Base-by-base conservation (phyloP, 1,140 invertebrate genomes). In the Megalonaias nervosa region DNA sequence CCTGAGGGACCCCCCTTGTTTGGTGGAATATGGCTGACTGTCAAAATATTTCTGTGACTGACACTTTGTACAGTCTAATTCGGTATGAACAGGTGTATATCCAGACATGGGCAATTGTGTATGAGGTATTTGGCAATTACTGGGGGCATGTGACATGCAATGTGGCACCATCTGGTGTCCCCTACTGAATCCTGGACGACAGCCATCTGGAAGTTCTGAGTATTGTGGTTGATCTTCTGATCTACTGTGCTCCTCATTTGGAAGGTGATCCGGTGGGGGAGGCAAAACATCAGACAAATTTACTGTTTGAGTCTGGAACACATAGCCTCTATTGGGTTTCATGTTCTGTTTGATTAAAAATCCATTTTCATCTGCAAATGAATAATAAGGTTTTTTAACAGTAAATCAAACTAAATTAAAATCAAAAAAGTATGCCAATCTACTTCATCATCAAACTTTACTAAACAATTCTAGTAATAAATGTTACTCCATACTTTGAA, bases 191-290 rank as follows among this genome's bases (percentile, higher is more conserved):
- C 38, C 38, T 48, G 38, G 38, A 48, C 11, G 38, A 79, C 77
- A 56, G 71, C 68, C 77, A 75, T 80, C 14, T 83, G 87, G 38
- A 81, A 88, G 61, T 86, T 86, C 23, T 82, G 82, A 59, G 85
- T 84, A 48, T 86, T 82, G 71, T 60, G 61, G 69, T 23, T 78
- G 71, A 55, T 73, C 71, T 21, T 67, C 71, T 6, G 38, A 48
- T 48, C 38, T 48, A 9, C 38, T 48, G 16, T 85, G 87, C 26
- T 83, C 82, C 55, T 89, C 88, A 60, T 84, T 86, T 2, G 94
- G 94, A 19, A 95, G 95, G 89, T 95, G 94, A 78, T 95, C 94
- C 0, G 95, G 95, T 2, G 95, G 95, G 59, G 95, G 95, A 17
- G 95, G 95, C 26, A 95, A 90, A n/a, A 87, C 67, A 69, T 95